Evolutionary conservation across 2,113 vertebrate genomes (phyloP).

Genomic region (Mormyrus lacerda): DNA sequence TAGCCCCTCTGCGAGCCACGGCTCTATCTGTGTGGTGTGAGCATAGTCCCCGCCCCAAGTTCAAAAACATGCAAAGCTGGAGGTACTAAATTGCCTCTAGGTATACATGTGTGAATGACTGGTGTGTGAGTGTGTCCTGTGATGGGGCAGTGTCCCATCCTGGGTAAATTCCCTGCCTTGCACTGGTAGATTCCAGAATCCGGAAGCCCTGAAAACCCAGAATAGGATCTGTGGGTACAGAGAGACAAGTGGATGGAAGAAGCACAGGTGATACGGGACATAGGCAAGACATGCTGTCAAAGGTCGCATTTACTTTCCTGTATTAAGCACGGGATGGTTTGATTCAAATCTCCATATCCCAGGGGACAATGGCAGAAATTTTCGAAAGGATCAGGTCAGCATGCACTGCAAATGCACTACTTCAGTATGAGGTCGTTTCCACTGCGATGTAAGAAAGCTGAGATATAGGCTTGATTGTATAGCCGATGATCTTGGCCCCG

Average conservation of each 20-base stretch:
- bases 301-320: background rate
- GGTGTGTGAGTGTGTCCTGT: background rate
- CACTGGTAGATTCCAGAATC: background rate
- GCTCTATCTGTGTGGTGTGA: background rate
- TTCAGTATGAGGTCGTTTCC: background rate
- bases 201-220: background rate
- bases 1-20: background rate
- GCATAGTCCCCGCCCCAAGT: background rate
- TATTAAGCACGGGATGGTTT: background rate
- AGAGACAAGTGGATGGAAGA: background rate
- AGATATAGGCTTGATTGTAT: background rate
- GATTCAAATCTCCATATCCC: background rate
- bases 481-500: background rate
- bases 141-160: background rate
- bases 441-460: background rate
- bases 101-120: too few relatives aligned
- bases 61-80: too few relatives aligned
- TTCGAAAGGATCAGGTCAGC: background rate
- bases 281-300: background rate
- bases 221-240: background rate
- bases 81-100: too few relatives aligned
- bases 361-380: background rate
- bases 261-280: background rate
- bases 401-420: background rate
- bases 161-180: background rate